Evolutionary conservation across 2,888 invertebrate genomes (phyloP), one percentile per base, ranked within the genome.

Genomic region (Trissonchulus latispiculum): DNA sequence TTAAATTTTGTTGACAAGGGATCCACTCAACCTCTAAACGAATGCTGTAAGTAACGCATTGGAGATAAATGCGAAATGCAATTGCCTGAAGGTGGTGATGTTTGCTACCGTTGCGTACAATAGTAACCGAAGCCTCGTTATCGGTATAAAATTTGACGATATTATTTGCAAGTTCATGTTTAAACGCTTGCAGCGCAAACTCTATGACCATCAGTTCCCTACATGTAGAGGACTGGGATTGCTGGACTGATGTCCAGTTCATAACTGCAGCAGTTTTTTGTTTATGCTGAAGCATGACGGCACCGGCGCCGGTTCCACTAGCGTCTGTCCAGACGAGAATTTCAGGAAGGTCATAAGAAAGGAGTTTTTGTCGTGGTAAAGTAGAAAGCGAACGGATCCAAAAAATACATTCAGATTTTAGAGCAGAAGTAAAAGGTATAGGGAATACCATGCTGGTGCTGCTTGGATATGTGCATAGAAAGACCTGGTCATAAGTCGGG

Each of bases 1-100:
- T 8, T 23, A 8, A 23, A 23, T 48, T 48, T 15, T 8, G 8
- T 23, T 48, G 8, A 8, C 64, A 18, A 29, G 64, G 64, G 8
- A 64, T 28, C 64, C 64, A 64, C 28, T 64, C 64, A 33, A 64
- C 33, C 28, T 64, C 64, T 33, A 64, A n/a, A 15, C 64, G 8
- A 15, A 64, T 64, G 15, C 8, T 15, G 28, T 64, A 15, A 18
- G 8, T 28, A n/a, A n/a, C 33, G 28, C 64, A 64, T 8, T 31
- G 8, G 8, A 15, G 8, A 29, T 31, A 33, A 31, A 64, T 28
- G 8, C 64, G 8, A 3, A 64, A 8, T 8, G 64, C 64, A 15
- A n/a, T 15, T 15, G 64, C 64, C 28, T 64, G 64, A 15, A 64
- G 64, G 33, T 64, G 15, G 15, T 15, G 8, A 15, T 64, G 8